Conservation (phyloP, 2,113 vertebrate species). For the Bombycilla garrulus region DNA sequence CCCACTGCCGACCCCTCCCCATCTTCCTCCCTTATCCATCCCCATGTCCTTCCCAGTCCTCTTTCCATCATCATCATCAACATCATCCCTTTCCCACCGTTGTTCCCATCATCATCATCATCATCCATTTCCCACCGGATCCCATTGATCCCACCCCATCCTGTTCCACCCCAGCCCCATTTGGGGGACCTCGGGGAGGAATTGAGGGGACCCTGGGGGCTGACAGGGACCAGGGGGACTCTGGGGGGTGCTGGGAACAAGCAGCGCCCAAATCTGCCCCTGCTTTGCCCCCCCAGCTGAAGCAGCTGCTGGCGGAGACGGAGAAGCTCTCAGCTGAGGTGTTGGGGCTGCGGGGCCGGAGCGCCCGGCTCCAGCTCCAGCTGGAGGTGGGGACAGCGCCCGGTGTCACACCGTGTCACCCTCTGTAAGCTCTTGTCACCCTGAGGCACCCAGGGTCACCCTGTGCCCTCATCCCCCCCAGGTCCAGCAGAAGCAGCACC, state of each 20-base stretch:
- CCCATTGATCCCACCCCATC: neutral
- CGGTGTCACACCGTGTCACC: neutral
- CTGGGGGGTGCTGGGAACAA: too few relatives aligned
- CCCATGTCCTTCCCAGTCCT: too few relatives aligned
- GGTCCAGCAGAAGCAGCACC: neutral
- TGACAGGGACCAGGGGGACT: neutral
- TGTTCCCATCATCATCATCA: neutral
- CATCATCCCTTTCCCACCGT: fast-evolving
- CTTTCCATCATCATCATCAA: neutral
- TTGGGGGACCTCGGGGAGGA: neutral
- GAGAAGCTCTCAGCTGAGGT: neutral
- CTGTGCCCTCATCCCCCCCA: neutral
- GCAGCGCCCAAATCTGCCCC: neutral
- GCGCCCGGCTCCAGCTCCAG: neutral
- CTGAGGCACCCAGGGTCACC: neutral
- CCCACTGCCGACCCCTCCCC: neutral
- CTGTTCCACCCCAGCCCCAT: neutral
- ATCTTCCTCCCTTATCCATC: neutral
- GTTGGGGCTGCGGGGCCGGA: neutral
- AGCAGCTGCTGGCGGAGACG: neutral
- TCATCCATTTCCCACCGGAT: neutral
- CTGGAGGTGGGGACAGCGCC: neutral
- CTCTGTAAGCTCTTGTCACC: fast-evolving
- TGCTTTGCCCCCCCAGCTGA: neutral
- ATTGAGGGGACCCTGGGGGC: too few relatives aligned